These are phyloP conservation scores for Urocynchramus pylzowi DNA, from an alignment of 2,113 vertebrate genomes.

Conservation along the genomic window DNA sequence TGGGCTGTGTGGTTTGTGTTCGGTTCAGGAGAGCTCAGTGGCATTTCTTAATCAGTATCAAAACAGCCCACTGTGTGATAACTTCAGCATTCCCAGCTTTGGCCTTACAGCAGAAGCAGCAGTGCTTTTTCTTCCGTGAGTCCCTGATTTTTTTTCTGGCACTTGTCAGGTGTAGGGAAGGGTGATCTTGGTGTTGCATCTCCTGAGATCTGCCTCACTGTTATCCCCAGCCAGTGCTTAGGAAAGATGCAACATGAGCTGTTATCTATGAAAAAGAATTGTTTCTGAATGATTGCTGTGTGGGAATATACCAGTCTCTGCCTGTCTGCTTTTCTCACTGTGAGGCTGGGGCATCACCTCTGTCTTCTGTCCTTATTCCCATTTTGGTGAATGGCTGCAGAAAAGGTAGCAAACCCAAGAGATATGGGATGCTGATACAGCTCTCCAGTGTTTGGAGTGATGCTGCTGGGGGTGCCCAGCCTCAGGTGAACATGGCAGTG, in stretches of 20 bases:
- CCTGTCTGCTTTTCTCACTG: neutral
- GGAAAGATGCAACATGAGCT: neutral
- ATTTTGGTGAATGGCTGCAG: neutral
- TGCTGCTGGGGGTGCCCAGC: neutral
- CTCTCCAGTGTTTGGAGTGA: neutral
- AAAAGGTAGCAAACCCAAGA: neutral
- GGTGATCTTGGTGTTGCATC: neutral
- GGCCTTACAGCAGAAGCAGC: neutral
- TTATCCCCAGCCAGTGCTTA: neutral
- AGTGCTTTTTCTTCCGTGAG: neutral
- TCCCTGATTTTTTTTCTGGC: neutral
- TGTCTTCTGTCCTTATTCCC: neutral
- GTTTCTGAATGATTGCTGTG: neutral
- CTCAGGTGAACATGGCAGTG: neutral
- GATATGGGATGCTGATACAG: rapidly evolving
- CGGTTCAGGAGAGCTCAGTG: neutral
- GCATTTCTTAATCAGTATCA: neutral
- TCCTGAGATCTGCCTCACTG: neutral
- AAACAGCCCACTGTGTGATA: neutral
- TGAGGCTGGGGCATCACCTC: neutral
- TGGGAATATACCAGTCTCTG: neutral
- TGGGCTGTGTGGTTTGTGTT: neutral
- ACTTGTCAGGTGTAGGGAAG: neutral
- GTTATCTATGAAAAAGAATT: neutral
- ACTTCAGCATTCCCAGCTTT: neutral